Evolutionary conservation across 2,797 vertebrate species (phyloP).

Genomic region (Acomys russatus): DNA sequence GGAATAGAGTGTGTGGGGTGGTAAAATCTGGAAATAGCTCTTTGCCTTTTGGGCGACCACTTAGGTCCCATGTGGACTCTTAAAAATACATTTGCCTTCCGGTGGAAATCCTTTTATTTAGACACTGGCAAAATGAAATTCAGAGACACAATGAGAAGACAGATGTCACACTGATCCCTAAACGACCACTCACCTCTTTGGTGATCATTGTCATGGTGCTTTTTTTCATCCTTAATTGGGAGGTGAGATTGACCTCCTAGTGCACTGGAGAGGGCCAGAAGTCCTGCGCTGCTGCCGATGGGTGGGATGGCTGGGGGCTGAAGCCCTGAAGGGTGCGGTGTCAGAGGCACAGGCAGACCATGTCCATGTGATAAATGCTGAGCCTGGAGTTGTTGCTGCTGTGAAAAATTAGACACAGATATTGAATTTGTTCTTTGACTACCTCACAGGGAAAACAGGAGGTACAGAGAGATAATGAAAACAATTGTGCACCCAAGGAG

Average conservation of each 20-base stretch:
- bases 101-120: constrained; percentile 42
- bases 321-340: constrained; percentile 95
- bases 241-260: constrained; percentile 94
- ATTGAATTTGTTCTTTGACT: constrained; percentile 88
- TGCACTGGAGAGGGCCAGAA: constrained; percentile 95
- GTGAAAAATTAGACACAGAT: constrained; percentile 91
- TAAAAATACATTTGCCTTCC: constrained; percentile 42
- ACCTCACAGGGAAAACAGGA: background rate
- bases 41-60: constrained; percentile 6
- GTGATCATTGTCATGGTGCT: constrained; percentile 96
- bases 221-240: constrained; percentile 96
- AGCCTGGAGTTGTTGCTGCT: constrained; percentile 99
- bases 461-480: background rate
- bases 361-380: constrained; percentile 98
- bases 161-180: background rate
- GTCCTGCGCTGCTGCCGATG: constrained; percentile 94
- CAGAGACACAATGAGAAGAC: background rate
- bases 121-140: constrained; percentile 33
- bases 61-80: background rate
- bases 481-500: background rate
- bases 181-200: constrained; percentile 91
- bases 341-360: constrained; percentile 95
- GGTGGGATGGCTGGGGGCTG: constrained; percentile 94
- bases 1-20: background rate
- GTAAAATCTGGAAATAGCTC: constrained; percentile 28